phyloP scores from a whole-genome alignment of 2,888 invertebrate species.

The Venustoraphidia nigricollis region DNA sequence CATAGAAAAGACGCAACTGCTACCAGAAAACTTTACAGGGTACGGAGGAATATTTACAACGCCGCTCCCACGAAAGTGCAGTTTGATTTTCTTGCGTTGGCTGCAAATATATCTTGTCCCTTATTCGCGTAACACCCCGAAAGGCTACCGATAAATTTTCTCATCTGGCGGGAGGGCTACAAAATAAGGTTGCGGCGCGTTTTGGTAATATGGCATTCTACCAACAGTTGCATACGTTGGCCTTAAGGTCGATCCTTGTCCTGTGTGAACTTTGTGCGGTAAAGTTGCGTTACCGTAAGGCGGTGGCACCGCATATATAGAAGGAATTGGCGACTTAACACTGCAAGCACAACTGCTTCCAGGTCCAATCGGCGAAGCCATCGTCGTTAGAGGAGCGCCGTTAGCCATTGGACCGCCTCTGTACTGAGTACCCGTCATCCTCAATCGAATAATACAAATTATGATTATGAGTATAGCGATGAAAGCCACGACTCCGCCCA shows the following conservation, averaged over 20 bases:
- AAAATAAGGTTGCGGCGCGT: slow-evolving; percentile 37
- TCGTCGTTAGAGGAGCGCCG: slow-evolving; percentile 31
- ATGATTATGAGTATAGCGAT: slow-evolving; percentile 75
- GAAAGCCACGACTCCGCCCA: slow-evolving; percentile 82
- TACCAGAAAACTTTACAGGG: no score
- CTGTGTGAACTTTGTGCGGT: slow-evolving; percentile 44
- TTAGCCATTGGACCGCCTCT: slow-evolving; percentile 51
- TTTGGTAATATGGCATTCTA: slow-evolving; percentile 36
- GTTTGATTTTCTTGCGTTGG: no score
- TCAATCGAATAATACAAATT: slow-evolving; percentile 66
- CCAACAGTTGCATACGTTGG: slow-evolving; percentile 46
- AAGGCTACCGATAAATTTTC: slow-evolving; percentile 43
- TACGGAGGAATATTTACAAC: no score
- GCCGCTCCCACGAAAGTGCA: no score
- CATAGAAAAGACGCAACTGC: no score
- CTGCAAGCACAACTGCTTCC: slow-evolving; percentile 37
- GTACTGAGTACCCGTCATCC: slow-evolving; percentile 48
- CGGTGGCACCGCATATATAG: slow-evolving; percentile 42
- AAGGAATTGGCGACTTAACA: slow-evolving; percentile 26
- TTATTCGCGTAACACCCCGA: no score
- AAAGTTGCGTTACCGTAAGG: slow-evolving; percentile 39
- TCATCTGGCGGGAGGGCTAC: slow-evolving; percentile 47
- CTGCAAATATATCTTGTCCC: no score
- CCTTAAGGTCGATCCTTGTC: slow-evolving; percentile 31
- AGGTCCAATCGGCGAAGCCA: slow-evolving; percentile 31